Base-by-base conservation (phyloP, 2,113 vertebrate species). In the Dasyornis broadbenti region DNA sequence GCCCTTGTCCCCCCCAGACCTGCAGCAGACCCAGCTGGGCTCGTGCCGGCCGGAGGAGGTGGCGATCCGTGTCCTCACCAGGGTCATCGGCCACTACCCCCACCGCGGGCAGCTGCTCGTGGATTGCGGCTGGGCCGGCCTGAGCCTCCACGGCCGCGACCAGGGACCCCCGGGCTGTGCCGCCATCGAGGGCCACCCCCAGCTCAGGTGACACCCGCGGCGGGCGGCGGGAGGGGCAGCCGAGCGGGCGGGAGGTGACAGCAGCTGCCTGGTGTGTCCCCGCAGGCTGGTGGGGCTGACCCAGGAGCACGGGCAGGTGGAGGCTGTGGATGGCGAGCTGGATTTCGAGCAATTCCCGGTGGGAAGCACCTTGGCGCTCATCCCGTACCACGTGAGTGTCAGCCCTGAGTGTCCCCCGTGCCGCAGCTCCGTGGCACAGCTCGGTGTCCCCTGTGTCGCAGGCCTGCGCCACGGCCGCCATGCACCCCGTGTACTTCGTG, bases 271-370 rank as follows among this genome's bases (percentile, higher is more conserved):
- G 2, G 5, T 0, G 61, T 89, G 61, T 89, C 57, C 60, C 69
- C 26, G 6, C 87, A 99, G 98, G 96, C 91, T 99, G 91, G 90
- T 95, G 95, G 98, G 98, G 26, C 97, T 99, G 98, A 98, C 98
- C 14, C 98, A 99, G 96, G 98, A 99, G 89, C 98, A 99, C 17
- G 98, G 98, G 33, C 93, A 91, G 85, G 95, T 99, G 88, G 98
- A 98, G 89, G 95, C 98, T 3, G 15, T 95, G 33, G 94, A 96
- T 0, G 98, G 98, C 9, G 35, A 16, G n/a, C 33, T 99, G 92
- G 98, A 99, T 15, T 99, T 98, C 35, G 93, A 72, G 90, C 91
- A 76, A 35, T 98, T 98, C 93, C 98, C 98, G 2, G n/a, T 99
- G 82, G 98, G 98, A 23, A 97, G 92, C 53, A 82, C 96, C 82